A percentile compares a stretch with the other conserved stretches of the same genome.
phyloP scores from a whole-genome alignment of 2,113 vertebrate genomes.

The Chiloscyllium plagiosum region DNA sequence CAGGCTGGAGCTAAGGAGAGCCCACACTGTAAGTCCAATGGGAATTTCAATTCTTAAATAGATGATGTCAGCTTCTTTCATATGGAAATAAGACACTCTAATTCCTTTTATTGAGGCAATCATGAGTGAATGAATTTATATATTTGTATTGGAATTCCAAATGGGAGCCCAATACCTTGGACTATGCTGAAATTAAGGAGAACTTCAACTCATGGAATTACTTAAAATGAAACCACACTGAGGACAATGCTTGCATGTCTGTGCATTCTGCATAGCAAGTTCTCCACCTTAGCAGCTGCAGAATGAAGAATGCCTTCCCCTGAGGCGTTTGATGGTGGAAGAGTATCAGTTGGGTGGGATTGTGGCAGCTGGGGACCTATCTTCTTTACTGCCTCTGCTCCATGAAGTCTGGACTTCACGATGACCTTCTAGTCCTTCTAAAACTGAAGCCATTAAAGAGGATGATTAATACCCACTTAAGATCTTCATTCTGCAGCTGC shows the following conservation, averaged over 20 bases:
- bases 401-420: not conserved
- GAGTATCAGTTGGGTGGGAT: not conserved
- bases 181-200: no score
- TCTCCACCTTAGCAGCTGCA: not conserved
- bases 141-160: not conserved
- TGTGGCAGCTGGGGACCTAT: no score
- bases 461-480: not conserved
- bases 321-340: not conserved
- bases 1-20: conserved; percentile 79
- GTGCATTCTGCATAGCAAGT: not conserved
- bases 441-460: not conserved
- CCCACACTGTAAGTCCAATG: conserved; percentile 74
- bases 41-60: not conserved
- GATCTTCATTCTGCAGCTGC: not conserved
- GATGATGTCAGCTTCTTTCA: not conserved
- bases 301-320: not conserved
- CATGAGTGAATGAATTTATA: not conserved
- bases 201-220: no score
- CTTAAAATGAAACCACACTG: no score
- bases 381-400: no score
- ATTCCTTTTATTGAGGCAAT: not conserved
- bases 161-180: no score
- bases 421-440: not conserved
- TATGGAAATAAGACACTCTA: not conserved
- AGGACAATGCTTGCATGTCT: not conserved